Base-by-base conservation (phyloP, 1,140 invertebrate genomes). In the Saccostrea glomerata region DNA sequence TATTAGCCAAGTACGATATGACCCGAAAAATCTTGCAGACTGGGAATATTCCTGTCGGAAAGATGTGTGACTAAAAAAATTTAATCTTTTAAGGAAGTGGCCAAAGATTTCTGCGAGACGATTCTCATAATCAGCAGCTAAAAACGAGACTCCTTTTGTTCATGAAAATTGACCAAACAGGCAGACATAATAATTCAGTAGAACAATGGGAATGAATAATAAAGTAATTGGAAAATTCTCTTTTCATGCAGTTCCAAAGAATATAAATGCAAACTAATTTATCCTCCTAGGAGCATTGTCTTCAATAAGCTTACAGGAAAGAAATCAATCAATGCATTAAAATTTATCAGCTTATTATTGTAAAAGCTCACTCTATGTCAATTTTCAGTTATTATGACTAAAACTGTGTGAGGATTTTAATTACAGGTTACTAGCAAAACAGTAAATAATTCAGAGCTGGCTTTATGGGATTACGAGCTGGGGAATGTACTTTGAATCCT, bases 1-100 rank as follows among this genome's bases (percentile, higher is more conserved):
- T 77, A 77, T 77, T 77, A 77, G 70, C 23, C 30, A 77, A 77
- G 70, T 77, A 77, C 23, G 30, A 9, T 30, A 36, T 77, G 70
- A 77, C 70, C 70, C 25, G 4, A 30, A 77, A 77, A 77, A 77
- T 15, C 11, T 12, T 36, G 70, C n/a, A 30, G 70, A 73, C 70
- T 73, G 70, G 70, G 70, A 73, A 73, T 73, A 77, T 17, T 12
- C 5, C 70, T 30, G 25, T 77, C 15, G 9, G 15, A 77, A 15
- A 30, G 25, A 36, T 2, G 17, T 20, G 17, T 6, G 58, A 63
- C 17, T 63, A 63, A 63, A 63, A 17, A 63, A 63, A 60, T 20
- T 20, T 20, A 17, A n/a, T 63, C 30, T 77, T 73, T 73, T 23
- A 25, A 25, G n/a, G 70, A 30, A 15, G 70, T 13, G 25, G 70